Evolutionary conservation across 2,888 invertebrate species (phyloP).

Genomic region (Agriopis leucophaearia): DNA sequence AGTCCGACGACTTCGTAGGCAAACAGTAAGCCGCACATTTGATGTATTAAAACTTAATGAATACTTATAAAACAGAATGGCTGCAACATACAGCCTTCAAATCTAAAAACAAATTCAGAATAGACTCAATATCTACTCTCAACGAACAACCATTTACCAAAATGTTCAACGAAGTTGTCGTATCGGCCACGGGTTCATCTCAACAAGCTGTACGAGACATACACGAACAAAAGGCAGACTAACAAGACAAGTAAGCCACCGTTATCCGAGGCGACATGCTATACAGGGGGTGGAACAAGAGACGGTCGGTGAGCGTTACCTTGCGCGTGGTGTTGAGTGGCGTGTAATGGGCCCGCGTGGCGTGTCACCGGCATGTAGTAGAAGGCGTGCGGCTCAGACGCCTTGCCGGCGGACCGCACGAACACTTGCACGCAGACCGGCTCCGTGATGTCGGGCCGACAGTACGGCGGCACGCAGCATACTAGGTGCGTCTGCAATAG

Average conservation of each 20-base stretch:
- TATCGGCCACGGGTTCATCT: not conserved
- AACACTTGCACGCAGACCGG: slow-evolving; percentile 91
- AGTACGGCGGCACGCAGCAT: slow-evolving; percentile 93
- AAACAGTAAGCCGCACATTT: not conserved
- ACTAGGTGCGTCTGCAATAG: slow-evolving; percentile 92
- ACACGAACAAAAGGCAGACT: slow-evolving; percentile 6
- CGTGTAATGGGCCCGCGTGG: slow-evolving; percentile 68
- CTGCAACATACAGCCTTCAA: not conserved
- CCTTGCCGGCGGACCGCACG: slow-evolving; percentile 94
- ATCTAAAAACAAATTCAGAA: not conserved
- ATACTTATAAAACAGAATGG: not conserved
- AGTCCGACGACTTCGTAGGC: slow-evolving; percentile 18
- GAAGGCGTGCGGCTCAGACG: slow-evolving; percentile 94
- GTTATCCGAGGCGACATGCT: slow-evolving; percentile 20
- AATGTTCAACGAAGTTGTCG: slow-evolving; percentile 25
- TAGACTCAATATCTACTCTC: not conserved
- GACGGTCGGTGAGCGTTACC: slow-evolving; percentile 47
- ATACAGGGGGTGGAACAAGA: not conserved
- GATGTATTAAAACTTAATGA: not conserved
- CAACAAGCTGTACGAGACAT: slow-evolving; percentile 12
- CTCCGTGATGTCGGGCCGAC: slow-evolving; percentile 89
- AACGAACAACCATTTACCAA: slow-evolving; percentile 6
- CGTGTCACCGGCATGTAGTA: slow-evolving; percentile 89
- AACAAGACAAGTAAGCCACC: slow-evolving; percentile 13
- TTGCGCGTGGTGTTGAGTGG: slow-evolving; percentile 67